Base-by-base conservation (phyloP, 2,797 vertebrate genomes). In the Pteropus rufus region DNA sequence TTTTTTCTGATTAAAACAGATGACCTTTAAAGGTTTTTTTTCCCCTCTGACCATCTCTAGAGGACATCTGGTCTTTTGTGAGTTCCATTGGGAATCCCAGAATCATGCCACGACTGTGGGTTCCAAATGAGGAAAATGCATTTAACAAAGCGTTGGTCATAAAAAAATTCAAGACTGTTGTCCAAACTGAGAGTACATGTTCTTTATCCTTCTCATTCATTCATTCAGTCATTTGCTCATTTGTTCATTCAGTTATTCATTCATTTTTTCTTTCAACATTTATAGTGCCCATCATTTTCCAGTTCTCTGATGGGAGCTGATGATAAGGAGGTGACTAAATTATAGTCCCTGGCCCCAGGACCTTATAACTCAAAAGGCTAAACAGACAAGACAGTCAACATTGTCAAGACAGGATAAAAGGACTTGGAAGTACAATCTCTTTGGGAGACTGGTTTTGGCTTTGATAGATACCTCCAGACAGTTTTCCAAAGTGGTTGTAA, bases 1-100 rank as follows among this genome's bases (percentile, higher is more conserved):
- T 0, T 76, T 93, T 94, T 92, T 54, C 67, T 91, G 64, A 81
- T 95, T 67, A 91, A 95, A 94, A 87, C 77, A 58, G 31, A 69
- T 60, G 29, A 81, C 31, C 73, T 96, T 95, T 84, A 41, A 56
- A 81, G 14, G n/a, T 12, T 58, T n/a, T 86, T 54, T 69, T 64
- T 7, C 15, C 10, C 0, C 24, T 81, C n/a, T 62, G 52, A 81
- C 11, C 83, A 3, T 95, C 31, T 96, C 86, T 83, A 52, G 75
- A 89, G 91, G 69, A 94, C 31, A 49, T 58, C 41, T 89, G 49
- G 18, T 60, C 72, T 93, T 90, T 54, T n/a, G 12, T 75, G 70
- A 87, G n/a, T 93, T 94, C 62, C 16, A 7, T 0, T 56, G 81
- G 62, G 69, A 90, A 91, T 90, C 64, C 41, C 91, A 76, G 73